A percentile compares a stretch with the other conserved stretches of the same genome.
phyloP scores from a whole-genome alignment of 2,797 vertebrate genomes.

The Syngnathus rostellatus region DNA sequence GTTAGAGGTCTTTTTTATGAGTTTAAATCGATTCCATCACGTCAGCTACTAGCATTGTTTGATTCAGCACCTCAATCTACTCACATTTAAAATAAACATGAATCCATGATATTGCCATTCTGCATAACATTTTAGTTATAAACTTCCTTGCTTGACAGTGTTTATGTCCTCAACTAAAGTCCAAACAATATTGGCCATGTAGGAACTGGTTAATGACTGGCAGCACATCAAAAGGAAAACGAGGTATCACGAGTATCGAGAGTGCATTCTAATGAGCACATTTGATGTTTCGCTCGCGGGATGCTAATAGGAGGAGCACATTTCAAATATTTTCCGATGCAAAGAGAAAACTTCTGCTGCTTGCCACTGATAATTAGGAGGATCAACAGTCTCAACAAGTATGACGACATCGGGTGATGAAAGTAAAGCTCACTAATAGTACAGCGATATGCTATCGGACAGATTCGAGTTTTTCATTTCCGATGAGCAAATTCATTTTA shows the following conservation, averaged over 20 bases:
- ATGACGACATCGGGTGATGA: slow-evolving; percentile 20
- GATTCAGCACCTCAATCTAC: not conserved
- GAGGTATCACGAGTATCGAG: slow-evolving; percentile 14
- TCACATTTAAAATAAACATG: too few relatives aligned
- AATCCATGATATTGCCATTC: too few relatives aligned
- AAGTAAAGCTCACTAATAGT: not conserved
- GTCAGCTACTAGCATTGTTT: not conserved
- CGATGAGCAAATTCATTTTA: too few relatives aligned
- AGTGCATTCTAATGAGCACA: slow-evolving; percentile 24
- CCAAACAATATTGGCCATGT: slow-evolving; percentile 18
- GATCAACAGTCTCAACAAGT: slow-evolving; percentile 18
- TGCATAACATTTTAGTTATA: too few relatives aligned
- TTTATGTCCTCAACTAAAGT: slow-evolving; percentile 5
- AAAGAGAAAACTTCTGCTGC: slow-evolving; percentile 15
- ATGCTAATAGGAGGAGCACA: slow-evolving; percentile 15
- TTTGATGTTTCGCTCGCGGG: slow-evolving; percentile 45
- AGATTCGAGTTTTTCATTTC: too few relatives aligned
- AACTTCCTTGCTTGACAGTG: slow-evolving; percentile 17
- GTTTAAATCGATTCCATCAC: not conserved
- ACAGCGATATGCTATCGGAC: too few relatives aligned
- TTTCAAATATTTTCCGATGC: slow-evolving; percentile 22
- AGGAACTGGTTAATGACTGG: slow-evolving; percentile 25
- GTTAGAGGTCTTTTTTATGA: slow-evolving; percentile 9
- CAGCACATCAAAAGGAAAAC: slow-evolving; percentile 29
- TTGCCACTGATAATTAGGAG: slow-evolving; percentile 26